Conservation (phyloP, 2,797 vertebrate species). For the Chlorospingus flavigularis region DNA sequence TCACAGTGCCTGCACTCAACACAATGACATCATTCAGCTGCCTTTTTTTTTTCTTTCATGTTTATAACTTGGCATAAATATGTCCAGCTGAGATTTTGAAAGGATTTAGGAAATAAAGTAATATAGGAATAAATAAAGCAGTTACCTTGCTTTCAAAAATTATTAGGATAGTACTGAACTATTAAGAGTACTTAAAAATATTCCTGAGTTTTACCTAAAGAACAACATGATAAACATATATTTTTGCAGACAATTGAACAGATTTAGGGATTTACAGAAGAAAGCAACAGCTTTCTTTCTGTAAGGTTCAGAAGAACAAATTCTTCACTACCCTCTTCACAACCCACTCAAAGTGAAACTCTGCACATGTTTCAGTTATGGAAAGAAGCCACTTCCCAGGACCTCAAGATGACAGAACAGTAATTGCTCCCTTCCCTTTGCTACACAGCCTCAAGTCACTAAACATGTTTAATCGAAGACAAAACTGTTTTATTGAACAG, state of each 20-base stretch:
- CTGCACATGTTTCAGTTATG: neutral
- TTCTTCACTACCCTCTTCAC: neutral
- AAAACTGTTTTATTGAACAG: neutral
- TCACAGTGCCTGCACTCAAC: neutral
- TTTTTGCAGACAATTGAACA: neutral
- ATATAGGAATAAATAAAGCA: neutral
- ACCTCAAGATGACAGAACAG: neutral
- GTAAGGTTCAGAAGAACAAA: neutral
- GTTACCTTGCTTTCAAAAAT: neutral
- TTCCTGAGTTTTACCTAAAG: neutral
- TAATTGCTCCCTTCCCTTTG: neutral
- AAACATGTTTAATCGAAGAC: neutral
- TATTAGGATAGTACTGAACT: neutral
- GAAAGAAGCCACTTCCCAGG: conserved; percentile 41
- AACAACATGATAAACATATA: neutral
- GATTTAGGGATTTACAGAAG: neutral
- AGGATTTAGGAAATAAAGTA: conserved; percentile 20
- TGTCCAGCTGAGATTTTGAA: neutral
- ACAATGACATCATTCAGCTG: conserved; percentile 1
- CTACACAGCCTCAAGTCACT: neutral
- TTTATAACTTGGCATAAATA: conserved; percentile 41
- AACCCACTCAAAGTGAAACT: conserved; percentile 48
- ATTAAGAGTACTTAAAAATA: neutral
- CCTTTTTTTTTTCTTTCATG: neutral
- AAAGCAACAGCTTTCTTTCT: neutral